Base-by-base conservation (phyloP, 1,140 invertebrate species). In the Pentalonia nigronervosa region DNA sequence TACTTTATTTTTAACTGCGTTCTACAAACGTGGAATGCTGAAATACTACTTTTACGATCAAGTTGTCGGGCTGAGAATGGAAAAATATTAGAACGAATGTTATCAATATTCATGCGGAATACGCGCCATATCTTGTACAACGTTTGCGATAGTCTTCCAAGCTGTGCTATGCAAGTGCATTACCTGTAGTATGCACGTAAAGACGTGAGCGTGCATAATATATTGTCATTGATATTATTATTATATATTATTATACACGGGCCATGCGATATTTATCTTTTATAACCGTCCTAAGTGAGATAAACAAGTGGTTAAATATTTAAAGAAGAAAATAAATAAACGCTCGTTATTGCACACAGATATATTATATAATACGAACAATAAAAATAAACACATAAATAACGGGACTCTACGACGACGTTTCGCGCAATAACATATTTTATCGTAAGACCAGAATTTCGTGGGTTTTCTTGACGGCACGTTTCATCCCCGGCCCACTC, bases 381-480 rank as follows among this genome's bases (percentile, higher is more conserved):
- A 50, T 88, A 88, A 88, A 87, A 88, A 50, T 50, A 50, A 88
- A 88, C 45, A 50, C 47, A 88, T 87, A 87, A 87, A 87, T 87
- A 87, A 87, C 45, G 25, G 11, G 41, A 14, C 30, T 47, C 84
- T 76, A 76, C 21, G 41, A 84, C 41, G 84, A 45, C 41, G 84
- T 87, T 45, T 45, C 17, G 30, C 6, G 45, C 84, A 87, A 87
- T 87, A 87, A 87, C 84, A 45, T 87, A 87, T 47, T 86, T 86
- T 45, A 87, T 87, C 25, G 84, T 30, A 47, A 25, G 45, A 87
- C 83, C 25, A 87, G 84, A 87, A 87, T 87, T 87, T 45, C n/a
- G 41, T 23, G 45, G 30, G 84, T 87, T 87, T 87, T 48, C 84
- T 41, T n/a, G 84, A 34, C 41, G 41, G 84, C 83, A 84, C 41